Conservation (phyloP, 1,140 invertebrate species). For the Metopolophium dirhodum region DNA sequence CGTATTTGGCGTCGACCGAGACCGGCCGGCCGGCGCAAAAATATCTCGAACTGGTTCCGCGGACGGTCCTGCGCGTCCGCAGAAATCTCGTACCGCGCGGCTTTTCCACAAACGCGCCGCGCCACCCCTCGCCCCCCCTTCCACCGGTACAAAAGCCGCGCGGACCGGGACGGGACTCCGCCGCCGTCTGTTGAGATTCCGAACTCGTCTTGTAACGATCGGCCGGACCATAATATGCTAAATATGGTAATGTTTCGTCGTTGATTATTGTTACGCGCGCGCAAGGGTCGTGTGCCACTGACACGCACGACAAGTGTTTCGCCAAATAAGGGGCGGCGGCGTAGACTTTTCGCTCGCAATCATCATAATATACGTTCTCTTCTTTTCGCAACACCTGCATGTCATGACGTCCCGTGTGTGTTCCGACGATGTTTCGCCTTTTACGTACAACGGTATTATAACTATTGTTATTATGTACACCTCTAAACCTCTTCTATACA, state of each 20-base stretch:
- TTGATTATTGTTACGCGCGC: background rate
- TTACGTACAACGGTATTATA: background rate
- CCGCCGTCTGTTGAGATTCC: background rate
- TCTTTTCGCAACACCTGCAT: background rate
- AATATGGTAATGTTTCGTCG: background rate
- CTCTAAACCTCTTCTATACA: background rate
- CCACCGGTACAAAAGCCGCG: background rate
- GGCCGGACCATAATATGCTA: background rate
- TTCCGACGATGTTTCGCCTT: background rate
- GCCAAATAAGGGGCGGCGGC: constrained; percentile 22
- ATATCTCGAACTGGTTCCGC: constrained; percentile 27
- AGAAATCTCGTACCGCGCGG: background rate
- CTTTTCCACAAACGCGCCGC: background rate
- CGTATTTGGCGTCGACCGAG: constrained; percentile 49
- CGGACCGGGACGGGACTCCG: background rate
- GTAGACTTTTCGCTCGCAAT: background rate
- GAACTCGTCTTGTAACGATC: background rate
- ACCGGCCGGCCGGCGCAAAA: constrained; percentile 18
- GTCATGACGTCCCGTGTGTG: background rate
- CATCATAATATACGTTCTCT: background rate
- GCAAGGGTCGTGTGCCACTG: constrained; percentile 18
- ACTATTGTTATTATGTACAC: background rate
- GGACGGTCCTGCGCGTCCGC: background rate
- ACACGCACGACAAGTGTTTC: constrained; percentile 14
- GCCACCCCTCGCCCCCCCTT: background rate